Conservation (phyloP, 2,888 invertebrate species). For the Bembecia ichneumoniformis region DNA sequence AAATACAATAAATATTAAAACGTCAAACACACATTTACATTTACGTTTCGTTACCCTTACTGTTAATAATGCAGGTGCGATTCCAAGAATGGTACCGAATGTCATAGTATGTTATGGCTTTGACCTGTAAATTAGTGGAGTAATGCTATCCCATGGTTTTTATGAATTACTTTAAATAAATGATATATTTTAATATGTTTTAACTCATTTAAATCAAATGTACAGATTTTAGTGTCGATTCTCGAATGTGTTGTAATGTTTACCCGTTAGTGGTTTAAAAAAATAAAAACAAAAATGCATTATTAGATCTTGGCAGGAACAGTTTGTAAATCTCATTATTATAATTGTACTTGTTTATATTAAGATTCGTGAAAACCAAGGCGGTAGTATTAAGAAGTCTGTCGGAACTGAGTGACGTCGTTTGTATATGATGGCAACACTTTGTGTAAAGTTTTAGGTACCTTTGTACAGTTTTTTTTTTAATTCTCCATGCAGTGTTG, state of each 20-base stretch:
- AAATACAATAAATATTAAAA: slow-evolving; percentile 57
- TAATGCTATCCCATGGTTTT: neutral
- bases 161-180: neutral
- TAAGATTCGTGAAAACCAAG: slow-evolving; percentile 9
- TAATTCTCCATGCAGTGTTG: slow-evolving; percentile 39
- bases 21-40: slow-evolving; percentile 18
- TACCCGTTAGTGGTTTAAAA: too few species aligned
- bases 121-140: slow-evolving; percentile 2
- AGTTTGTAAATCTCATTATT: neutral
- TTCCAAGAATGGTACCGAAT: slow-evolving; percentile 55
- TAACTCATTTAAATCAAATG: too few species aligned
- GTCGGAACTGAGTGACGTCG: neutral
- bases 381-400: neutral
- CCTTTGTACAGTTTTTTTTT: slow-evolving; percentile 55
- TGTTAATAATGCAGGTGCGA: slow-evolving; percentile 39
- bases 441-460: slow-evolving; percentile 47
- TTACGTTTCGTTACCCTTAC: slow-evolving; percentile 22
- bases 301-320: neutral
- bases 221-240: too few species aligned
- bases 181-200: too few species aligned
- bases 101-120: slow-evolving; percentile 22
- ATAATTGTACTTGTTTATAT: neutral
- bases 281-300: neutral
- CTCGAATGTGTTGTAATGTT: too few species aligned
- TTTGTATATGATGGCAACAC: slow-evolving; percentile 40